Evolutionary conservation across 1,140 invertebrate genomes (phyloP).

Genomic region (Zaprionus camerounensis): DNA sequence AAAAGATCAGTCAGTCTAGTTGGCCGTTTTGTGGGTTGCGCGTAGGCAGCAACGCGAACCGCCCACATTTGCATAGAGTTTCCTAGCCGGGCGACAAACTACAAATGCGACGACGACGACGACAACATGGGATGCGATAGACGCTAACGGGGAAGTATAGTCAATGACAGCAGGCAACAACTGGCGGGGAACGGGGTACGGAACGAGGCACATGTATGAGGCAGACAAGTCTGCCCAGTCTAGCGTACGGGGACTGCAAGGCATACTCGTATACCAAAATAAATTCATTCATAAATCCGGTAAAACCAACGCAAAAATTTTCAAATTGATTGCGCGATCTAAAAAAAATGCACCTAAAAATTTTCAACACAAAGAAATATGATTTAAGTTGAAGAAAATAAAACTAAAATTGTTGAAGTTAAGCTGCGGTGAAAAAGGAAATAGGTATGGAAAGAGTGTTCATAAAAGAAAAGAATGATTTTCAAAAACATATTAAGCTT

Average conservation of each 20-base stretch:
- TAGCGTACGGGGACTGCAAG: conserved; percentile 31
- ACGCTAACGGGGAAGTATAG: conserved; percentile 30
- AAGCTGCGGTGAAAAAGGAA: neutral
- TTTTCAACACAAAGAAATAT: conserved; percentile 28
- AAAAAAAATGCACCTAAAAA: conserved; percentile 52
- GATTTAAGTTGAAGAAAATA: neutral
- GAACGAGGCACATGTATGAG: conserved; percentile 11
- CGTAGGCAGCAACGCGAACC: conserved; percentile 71
- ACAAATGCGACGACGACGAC: conserved; percentile 75
- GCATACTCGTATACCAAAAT: conserved; percentile 60
- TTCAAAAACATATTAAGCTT: no score
- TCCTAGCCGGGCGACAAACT: conserved; percentile 75
- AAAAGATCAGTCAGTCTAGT: conserved; percentile 52
- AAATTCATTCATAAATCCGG: conserved; percentile 83
- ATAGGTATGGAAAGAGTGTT: no score
- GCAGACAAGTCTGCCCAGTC: conserved; percentile 72
- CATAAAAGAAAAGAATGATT: no score
- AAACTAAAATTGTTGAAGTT: neutral
- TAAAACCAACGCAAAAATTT: conserved; percentile 81
- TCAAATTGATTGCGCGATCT: conserved; percentile 79
- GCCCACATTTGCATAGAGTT: conserved; percentile 78
- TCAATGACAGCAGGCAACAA: neutral
- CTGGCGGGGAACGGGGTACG: neutral
- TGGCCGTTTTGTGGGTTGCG: conserved; percentile 72
- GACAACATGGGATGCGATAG: conserved; percentile 52